Conservation (phyloP, 2,888 invertebrate genomes). For the Mythimna impura region DNA sequence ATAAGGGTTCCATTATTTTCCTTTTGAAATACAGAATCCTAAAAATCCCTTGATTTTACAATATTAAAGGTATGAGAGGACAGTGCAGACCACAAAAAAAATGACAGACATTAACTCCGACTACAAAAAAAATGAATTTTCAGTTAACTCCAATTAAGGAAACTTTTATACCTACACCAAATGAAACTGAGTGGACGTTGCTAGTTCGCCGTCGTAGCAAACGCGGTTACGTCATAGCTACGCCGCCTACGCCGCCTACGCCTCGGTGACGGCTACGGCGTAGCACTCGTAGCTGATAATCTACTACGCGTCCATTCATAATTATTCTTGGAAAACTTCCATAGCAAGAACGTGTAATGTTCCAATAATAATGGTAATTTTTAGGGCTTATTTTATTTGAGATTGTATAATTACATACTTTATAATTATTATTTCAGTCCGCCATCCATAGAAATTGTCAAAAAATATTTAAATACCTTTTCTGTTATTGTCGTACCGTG, state of each 20-base stretch:
- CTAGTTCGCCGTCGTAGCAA: constrained; percentile 31
- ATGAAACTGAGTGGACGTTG: constrained; percentile 3
- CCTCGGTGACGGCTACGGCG: constrained; percentile 36
- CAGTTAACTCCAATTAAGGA: background rate
- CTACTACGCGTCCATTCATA: background rate
- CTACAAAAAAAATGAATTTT: background rate
- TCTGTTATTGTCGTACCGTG: too few species aligned
- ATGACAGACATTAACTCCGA: too few species aligned
- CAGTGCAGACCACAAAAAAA: too few species aligned
- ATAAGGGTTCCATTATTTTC: too few species aligned
- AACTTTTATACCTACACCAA: background rate
- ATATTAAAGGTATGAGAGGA: too few species aligned
- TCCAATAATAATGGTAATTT: background rate
- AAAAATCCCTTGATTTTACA: too few species aligned
- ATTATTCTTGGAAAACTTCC: constrained; percentile 16
- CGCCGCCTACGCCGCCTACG: constrained; percentile 17
- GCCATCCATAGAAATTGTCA: too few species aligned
- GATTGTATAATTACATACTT: too few species aligned
- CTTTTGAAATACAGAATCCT: too few species aligned
- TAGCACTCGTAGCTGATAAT: constrained; percentile 35
- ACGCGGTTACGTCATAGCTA: constrained; percentile 27
- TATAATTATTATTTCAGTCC: too few species aligned
- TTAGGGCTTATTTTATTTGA: too few species aligned
- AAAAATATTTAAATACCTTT: too few species aligned
- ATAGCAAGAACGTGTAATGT: background rate